phyloP scores from a whole-genome alignment of 2,888 invertebrate genomes.

The Platycheirus albimanus region DNA sequence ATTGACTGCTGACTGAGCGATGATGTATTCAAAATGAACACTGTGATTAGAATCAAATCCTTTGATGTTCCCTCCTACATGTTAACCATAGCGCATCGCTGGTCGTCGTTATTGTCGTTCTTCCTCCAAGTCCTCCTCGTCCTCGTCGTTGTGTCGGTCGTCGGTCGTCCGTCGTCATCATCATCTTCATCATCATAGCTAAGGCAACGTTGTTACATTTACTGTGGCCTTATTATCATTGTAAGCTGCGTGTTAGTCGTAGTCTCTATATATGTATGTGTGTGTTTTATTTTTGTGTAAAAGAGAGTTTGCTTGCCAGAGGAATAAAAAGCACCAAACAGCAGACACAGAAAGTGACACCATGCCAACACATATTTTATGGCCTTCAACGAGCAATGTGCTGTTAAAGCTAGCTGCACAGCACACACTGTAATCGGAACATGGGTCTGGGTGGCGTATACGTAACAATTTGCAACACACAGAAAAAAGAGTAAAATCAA shows the following conservation, averaged over 20 bases:
- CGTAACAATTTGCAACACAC: conserved; percentile 37
- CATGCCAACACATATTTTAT: conserved; percentile 58
- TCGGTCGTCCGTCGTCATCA: conserved; percentile 11
- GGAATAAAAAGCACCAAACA: conserved; percentile 49
- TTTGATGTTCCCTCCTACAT: conserved; percentile 56
- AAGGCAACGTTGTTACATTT: conserved; percentile 44
- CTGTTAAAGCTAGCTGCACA: neutral
- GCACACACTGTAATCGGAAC: conserved; percentile 35
- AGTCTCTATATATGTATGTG: conserved; percentile 1
- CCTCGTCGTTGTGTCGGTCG: no score
- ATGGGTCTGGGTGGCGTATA: conserved; percentile 61
- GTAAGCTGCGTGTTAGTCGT: conserved; percentile 15
- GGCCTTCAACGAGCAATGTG: conserved; percentile 64
- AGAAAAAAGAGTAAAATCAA: conserved; percentile 1
- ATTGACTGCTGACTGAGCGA: conserved; percentile 61
- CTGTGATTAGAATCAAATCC: conserved; percentile 67
- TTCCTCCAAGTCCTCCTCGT: no score
- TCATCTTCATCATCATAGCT: conserved; percentile 28
- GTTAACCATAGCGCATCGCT: conserved; percentile 32
- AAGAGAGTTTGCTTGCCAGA: conserved; percentile 45
- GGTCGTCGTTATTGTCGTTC: conserved; percentile 11
- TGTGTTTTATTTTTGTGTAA: conserved; percentile 19
- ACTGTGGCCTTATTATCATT: conserved; percentile 64
- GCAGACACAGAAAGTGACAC: conserved; percentile 61
- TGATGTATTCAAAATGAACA: conserved; percentile 63